Base-by-base conservation (phyloP, 53 echinoderm and acorn worm genomes). In the Henricia sp. region DNA sequence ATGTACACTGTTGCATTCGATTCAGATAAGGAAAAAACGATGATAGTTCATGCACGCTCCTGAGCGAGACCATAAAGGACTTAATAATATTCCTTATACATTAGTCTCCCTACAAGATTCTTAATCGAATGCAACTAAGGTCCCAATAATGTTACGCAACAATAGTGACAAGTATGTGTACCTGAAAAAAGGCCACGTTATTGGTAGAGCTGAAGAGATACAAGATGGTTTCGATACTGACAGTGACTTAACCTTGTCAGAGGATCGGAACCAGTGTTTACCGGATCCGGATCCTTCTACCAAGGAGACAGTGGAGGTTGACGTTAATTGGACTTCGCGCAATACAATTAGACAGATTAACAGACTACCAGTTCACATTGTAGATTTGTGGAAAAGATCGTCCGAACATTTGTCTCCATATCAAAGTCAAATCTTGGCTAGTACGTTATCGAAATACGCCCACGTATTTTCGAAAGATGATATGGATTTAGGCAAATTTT, bases 381-480 rank as follows among this genome's bases (percentile, higher is more conserved):
- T 71, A 2, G 51, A 71, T 48, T 51, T 50, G 3, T 71, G 51
- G 71, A 50, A 71, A 29, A 71, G 51, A 32, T 71, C 71, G 3
- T 20, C 27, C 20, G 38, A 27, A 50, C 51, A 50, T 71, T 42
- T 71, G n/a, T 37, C 71, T 50, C 27, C 6, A 16, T 50, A 71
- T 5, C 71, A 50, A 50, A 11, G 14, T 4, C 11, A 6, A 1
- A 50, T 8, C 19, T 23, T 71, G 14, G 71, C 71, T 34, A 21
- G 4, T 19, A 33, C 33, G 1, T 19, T 71, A 30, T 29, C 40
- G 32, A 50, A 71, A 24, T 71, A 50, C 33, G 71, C 71, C 20
- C 50, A 71, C 29, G 50, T 50, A 9, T 71, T 71, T 8, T 71
- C 71, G 33, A 71, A 71, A 50, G 37, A 36, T 66, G 66, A 66